Conservation (phyloP, 2,113 vertebrate species). For the Tylochromis polylepis region DNA sequence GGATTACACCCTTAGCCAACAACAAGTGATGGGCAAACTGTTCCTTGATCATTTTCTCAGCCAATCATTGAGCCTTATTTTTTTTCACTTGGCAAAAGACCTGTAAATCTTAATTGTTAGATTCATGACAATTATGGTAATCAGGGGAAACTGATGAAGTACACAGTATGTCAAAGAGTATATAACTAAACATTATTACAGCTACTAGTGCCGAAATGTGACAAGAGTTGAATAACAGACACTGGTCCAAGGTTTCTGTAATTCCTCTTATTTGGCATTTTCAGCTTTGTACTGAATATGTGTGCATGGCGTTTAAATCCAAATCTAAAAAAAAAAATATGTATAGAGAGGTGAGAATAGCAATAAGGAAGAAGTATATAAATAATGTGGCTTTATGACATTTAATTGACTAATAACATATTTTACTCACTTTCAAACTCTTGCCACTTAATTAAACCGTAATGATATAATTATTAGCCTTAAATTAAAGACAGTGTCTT, state of each 20-base stretch:
- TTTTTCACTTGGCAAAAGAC: conserved; percentile 32
- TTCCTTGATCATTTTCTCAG: conserved; percentile 55
- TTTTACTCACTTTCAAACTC: not conserved
- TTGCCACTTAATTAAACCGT: not conserved
- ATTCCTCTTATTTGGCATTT: not conserved
- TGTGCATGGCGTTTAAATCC: not conserved
- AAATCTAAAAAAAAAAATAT: not conserved
- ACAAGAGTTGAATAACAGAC: not conserved
- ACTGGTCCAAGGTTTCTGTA: not conserved
- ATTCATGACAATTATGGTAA: conserved; percentile 43
- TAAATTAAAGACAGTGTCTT: not conserved
- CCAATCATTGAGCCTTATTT: conserved; percentile 53
- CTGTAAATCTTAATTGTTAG: conserved; percentile 48
- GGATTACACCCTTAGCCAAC: conserved; percentile 51
- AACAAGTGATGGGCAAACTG: conserved; percentile 64
- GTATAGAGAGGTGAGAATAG: not conserved
- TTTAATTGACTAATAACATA: not conserved
- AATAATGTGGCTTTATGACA: not conserved
- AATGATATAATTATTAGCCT: not conserved
- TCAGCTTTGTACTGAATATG: not conserved
- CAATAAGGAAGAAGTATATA: not conserved
- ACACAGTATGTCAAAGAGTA: conserved; percentile 26
- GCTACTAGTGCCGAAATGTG: not conserved
- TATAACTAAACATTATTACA: not conserved
- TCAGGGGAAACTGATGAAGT: conserved; percentile 25